Base-by-base conservation (phyloP, 2,113 vertebrate species). In the Gasterosteus nipponicus region DNA sequence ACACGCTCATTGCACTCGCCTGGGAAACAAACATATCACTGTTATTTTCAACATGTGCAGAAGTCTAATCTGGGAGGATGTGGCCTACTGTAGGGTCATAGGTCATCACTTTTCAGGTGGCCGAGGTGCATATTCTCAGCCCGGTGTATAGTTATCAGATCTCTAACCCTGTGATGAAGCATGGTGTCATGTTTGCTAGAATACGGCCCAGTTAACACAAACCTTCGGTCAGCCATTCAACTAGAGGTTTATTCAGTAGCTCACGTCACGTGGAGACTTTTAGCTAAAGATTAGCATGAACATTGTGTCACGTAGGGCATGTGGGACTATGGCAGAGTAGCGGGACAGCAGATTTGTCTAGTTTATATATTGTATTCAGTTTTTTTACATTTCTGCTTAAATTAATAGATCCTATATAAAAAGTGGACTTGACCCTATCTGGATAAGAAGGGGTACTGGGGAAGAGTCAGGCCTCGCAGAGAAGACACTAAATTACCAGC, bases 11-110 rank as follows among this genome's bases (percentile, higher is more conserved):
- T 73, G 83, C 85, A 82, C 73, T 87, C 61, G 84, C 84, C 80
- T 75, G 82, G 75, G 83, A 91, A 89, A 85, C 85, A 90, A 82
- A 90, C 70, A 85, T 33, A 69, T 69, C 78, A 60, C 67, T 86
- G 87, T 78, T 77, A 81, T 84, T 87, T 87, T 89, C 77, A 78
- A 73, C 79, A 82, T 7, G 39, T 74, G 75, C 53, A 53, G 38
- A 73, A 33, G 62, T 73, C 62, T 29, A 4, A 57, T 26, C 0
- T 41, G 22, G 16, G 33, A n/a, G 75, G 61, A 66, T 53, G 3
- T 15, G 22, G 16, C 63, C 63, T 15, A 26, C 26, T 70, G 64
- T 22, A 66, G 68, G 47, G 26, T 26, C 38, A 66, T 5, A 51
- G 41, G 33, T 26, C 22, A 26, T 26, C 22, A 26, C 3, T 16